These are phyloP conservation scores for Neodiprion pinetum DNA, from an alignment of 1,140 invertebrate species.

Conservation along the genomic window DNA sequence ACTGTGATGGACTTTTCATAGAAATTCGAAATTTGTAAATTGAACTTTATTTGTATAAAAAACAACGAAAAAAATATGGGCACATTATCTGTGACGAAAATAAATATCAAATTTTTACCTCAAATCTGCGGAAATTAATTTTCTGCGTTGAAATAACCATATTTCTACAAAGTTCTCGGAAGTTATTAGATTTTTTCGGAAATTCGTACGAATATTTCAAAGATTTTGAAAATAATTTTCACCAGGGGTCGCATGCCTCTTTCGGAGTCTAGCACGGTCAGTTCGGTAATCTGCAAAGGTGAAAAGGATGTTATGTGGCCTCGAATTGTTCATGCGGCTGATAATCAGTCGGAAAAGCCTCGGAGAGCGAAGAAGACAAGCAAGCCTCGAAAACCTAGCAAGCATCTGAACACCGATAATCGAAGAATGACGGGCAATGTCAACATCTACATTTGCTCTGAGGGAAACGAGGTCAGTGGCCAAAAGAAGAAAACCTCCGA, in stretches of 20 bases:
- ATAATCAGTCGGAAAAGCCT: not conserved
- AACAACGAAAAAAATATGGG: too few relatives aligned
- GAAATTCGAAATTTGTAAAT: too few relatives aligned
- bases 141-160: too few relatives aligned
- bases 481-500: slow-evolving; percentile 13
- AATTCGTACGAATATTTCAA: too few relatives aligned
- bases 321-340: not conserved
- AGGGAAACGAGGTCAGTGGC: slow-evolving; percentile 26
- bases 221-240: too few relatives aligned
- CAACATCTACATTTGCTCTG: slow-evolving; percentile 47
- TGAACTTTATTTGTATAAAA: too few relatives aligned
- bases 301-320: not conserved
- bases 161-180: too few relatives aligned
- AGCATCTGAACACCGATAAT: slow-evolving; percentile 35
- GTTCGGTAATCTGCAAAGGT: not conserved
- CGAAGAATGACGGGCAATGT: slow-evolving; percentile 46
- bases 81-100: too few relatives aligned
- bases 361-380: slow-evolving; percentile 11
- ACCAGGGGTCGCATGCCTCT: not conserved
- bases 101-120: too few relatives aligned
- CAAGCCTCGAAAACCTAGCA: slow-evolving; percentile 15
- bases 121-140: too few relatives aligned
- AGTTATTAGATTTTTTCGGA: too few relatives aligned
- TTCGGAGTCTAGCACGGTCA: not conserved
- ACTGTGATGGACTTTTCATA: too few relatives aligned